Evolutionary conservation across 2,888 invertebrate species (phyloP).

Genomic region (Thecocarcelia acutangulata): DNA sequence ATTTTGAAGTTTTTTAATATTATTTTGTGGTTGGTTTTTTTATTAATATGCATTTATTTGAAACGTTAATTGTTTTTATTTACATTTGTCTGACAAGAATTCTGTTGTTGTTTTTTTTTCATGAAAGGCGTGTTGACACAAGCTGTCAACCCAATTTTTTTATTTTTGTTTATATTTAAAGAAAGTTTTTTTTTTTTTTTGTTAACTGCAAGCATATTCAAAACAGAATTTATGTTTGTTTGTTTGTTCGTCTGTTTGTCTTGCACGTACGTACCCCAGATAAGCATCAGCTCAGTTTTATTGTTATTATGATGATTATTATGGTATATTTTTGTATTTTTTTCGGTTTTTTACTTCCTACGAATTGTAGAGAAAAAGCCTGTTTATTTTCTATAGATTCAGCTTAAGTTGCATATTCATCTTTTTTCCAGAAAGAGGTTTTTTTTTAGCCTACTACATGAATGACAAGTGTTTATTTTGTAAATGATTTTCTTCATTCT

Average conservation of each 20-base stretch:
- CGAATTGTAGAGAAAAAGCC: constrained; percentile 42
- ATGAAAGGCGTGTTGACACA: constrained; percentile 65
- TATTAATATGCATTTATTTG: constrained; percentile 49
- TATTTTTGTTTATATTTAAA: constrained; percentile 39
- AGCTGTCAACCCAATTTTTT: constrained; percentile 60
- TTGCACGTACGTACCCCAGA: constrained; percentile 62
- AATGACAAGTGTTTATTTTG: constrained; percentile 69
- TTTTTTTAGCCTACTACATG: constrained; percentile 41
- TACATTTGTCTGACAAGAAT: constrained; percentile 50
- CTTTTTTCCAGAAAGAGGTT: constrained; percentile 7
- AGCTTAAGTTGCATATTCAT: constrained; percentile 43
- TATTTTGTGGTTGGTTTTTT: constrained; percentile 35
- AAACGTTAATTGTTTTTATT: constrained; percentile 65
- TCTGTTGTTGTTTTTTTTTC: constrained; percentile 29
- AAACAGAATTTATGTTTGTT: constrained; percentile 63
- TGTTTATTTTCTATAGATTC: constrained; percentile 47
- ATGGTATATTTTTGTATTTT: constrained; percentile 44
- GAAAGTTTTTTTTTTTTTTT: constrained; percentile 55
- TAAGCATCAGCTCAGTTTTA: constrained; percentile 66
- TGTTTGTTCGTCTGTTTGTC: constrained; percentile 50
- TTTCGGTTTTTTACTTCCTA: constrained; percentile 24
- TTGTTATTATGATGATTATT: constrained; percentile 64
- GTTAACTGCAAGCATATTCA: constrained; percentile 59
- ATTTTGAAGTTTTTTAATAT: constrained; percentile 32
- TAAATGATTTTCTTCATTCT: constrained; percentile 65